Conservation (phyloP, 2,888 invertebrate genomes). For the Papilio elwesi region DNA sequence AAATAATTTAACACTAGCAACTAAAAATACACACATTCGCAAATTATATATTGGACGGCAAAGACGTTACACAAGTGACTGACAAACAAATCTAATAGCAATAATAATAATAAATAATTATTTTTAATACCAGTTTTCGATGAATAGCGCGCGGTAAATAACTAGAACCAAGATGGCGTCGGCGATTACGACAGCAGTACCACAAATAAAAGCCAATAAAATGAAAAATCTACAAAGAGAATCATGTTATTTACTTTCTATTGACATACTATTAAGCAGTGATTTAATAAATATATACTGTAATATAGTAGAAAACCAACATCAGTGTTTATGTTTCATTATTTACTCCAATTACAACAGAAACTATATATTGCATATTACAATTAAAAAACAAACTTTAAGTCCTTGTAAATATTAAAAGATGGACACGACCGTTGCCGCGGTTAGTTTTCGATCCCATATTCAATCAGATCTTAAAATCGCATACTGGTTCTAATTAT, state of each 20-base stretch:
- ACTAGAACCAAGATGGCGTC: not conserved
- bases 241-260: not conserved
- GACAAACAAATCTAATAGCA: slow-evolving; percentile 13
- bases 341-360: no score
- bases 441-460: no score
- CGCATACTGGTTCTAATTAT: not conserved
- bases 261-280: not conserved
- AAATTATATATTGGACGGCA: slow-evolving; percentile 80
- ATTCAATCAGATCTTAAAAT: no score
- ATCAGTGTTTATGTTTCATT: no score
- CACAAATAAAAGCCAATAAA: not conserved
- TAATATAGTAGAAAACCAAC: no score
- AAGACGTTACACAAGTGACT: slow-evolving; percentile 54
- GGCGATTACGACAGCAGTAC: not conserved
- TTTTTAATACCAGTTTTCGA: not conserved
- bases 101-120: slow-evolving; percentile 2
- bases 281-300: not conserved
- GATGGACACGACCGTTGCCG: no score
- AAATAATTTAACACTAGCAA: slow-evolving; percentile 55
- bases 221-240: not conserved
- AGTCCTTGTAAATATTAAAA: no score
- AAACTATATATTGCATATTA: no score
- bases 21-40: slow-evolving; percentile 64
- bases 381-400: no score
- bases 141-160: slow-evolving; percentile 7